These are phyloP conservation scores for Lycocorax pyrrhopterus DNA, from an alignment of 2,113 vertebrate species.

Conservation along the genomic window DNA sequence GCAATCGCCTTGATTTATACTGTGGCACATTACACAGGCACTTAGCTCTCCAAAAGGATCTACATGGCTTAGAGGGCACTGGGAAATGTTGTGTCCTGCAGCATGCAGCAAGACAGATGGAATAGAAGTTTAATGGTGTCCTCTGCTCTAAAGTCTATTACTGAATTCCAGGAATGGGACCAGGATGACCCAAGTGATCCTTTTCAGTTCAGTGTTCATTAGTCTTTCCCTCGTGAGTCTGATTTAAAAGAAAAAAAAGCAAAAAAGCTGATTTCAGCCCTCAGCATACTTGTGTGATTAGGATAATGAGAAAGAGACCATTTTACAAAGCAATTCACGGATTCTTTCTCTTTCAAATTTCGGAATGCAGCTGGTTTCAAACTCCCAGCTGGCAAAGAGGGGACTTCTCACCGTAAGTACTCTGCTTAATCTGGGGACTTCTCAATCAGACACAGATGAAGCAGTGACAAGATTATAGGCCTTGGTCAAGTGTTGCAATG, in stretches of 20 bases:
- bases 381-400: conserved; percentile 23
- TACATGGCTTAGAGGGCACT: not conserved
- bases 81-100: not conserved
- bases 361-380: conserved; percentile 13
- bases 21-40: not conserved
- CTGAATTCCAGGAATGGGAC: not conserved
- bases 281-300: not conserved
- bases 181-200: not conserved
- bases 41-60: not conserved
- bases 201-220: not conserved
- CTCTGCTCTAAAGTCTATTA: not conserved
- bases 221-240: not conserved
- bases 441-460: conserved; percentile 32
- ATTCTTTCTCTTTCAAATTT: not conserved
- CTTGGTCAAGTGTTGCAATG: conserved; percentile 27
- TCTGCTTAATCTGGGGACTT: conserved; percentile 5
- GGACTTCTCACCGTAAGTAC: not conserved
- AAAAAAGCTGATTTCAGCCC: not conserved
- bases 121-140: not conserved
- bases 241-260: not conserved
- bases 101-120: not conserved
- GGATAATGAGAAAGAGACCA: not conserved
- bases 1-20: not conserved
- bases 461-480: conserved; percentile 29
- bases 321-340: not conserved